Conservation (phyloP, 2,888 invertebrate species). For the Osmoderma eremita region DNA sequence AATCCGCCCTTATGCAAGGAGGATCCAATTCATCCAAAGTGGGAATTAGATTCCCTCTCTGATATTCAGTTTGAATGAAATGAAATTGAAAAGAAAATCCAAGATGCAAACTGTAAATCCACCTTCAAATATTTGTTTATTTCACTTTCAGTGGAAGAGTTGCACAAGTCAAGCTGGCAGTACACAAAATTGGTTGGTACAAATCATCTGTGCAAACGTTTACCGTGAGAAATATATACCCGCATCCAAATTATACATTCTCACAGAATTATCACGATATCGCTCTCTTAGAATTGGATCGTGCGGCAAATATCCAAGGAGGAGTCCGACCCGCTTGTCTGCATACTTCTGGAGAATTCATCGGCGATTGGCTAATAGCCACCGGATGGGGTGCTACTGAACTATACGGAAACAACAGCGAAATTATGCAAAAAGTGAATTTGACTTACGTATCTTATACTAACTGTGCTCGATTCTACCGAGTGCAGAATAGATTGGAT, state of each 20-base stretch:
- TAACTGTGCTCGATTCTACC: constrained; percentile 56
- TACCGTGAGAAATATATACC: constrained; percentile 55
- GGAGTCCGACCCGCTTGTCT: constrained; percentile 64
- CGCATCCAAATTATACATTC: constrained; percentile 61
- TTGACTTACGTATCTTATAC: constrained; percentile 56
- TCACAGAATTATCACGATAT: constrained; percentile 66
- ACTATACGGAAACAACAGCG: constrained; percentile 47
- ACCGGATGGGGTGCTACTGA: constrained; percentile 64
- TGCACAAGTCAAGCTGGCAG: constrained; percentile 60
- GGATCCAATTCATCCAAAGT: no score
- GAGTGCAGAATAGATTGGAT: constrained; percentile 52
- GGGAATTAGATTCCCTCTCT: no score
- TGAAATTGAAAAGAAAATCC: no score
- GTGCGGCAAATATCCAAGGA: constrained; percentile 57
- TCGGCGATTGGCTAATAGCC: constrained; percentile 56
- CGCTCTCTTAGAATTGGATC: constrained; percentile 63
- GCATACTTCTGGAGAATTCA: constrained; percentile 46
- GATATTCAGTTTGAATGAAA: no score
- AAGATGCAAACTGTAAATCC: no score
- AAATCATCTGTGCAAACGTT: constrained; percentile 54
- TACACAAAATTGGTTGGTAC: constrained; percentile 57
- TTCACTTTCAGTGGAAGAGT: constrained; percentile 57
- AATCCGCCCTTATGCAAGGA: no score
- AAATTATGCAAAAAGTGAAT: constrained; percentile 63
- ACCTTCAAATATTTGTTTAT: neutral